Percentiles rank a stretch among this genome's conserved stretches.
phyloP scores from a whole-genome alignment of 2,113 vertebrate genomes.

The Neodontobutis hainanensis region DNA sequence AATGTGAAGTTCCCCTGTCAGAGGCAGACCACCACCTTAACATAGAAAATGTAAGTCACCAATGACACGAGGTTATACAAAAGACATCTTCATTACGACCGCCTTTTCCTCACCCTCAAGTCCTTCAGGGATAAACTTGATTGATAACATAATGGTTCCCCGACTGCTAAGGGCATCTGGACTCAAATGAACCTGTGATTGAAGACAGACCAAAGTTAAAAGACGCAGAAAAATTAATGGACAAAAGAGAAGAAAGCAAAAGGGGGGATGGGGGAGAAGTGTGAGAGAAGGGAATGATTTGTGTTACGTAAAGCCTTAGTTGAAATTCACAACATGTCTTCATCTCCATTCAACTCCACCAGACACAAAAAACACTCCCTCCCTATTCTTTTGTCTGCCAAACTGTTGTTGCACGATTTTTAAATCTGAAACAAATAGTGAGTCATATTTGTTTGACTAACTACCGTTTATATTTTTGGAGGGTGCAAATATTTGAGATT shows the following conservation, averaged over 20 bases:
- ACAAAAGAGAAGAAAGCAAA: slow-evolving; percentile 3
- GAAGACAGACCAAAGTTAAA: background rate
- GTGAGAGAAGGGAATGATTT: slow-evolving; percentile 45
- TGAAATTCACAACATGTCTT: slow-evolving; percentile 71
- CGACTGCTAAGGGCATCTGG: slow-evolving; percentile 79
- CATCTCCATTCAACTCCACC: slow-evolving; percentile 52
- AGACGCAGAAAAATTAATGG: slow-evolving; percentile 13
- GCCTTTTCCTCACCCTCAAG: slow-evolving; percentile 80
- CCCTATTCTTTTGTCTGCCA: slow-evolving; percentile 24
- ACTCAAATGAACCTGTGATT: slow-evolving; percentile 77
- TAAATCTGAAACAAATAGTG: slow-evolving; percentile 22
- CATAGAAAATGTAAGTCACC: slow-evolving; percentile 2
- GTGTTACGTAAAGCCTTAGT: slow-evolving; percentile 67
- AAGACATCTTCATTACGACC: background rate
- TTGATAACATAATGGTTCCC: slow-evolving; percentile 84
- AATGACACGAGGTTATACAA: background rate
- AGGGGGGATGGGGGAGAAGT: slow-evolving; percentile 4
- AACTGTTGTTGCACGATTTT: slow-evolving; percentile 28
- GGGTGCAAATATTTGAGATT: background rate
- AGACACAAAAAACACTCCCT: slow-evolving; percentile 38
- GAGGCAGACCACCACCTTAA: slow-evolving; percentile 83
- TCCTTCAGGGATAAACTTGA: slow-evolving; percentile 86
- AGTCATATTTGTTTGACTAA: slow-evolving; percentile 9
- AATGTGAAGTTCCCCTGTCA: slow-evolving; percentile 93
- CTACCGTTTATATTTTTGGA: slow-evolving; percentile 20